These are phyloP conservation scores for Acrocephalus scirpaceus DNA, from an alignment of 2,797 vertebrate species.

Conservation along the genomic window DNA sequence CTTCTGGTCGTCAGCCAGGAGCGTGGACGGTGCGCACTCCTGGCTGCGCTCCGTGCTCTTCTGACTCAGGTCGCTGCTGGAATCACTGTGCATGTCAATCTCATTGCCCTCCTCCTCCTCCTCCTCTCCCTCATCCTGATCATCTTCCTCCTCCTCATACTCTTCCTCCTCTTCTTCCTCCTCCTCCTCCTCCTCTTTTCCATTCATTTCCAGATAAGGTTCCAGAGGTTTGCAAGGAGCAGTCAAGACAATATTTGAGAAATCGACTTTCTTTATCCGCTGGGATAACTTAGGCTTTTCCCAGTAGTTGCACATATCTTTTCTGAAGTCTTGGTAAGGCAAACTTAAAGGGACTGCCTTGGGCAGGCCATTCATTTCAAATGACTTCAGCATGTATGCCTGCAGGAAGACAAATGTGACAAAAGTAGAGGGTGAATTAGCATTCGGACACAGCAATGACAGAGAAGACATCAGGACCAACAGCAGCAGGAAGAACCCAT, in stretches of 20 bases:
- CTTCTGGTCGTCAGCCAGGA: constrained; percentile 91
- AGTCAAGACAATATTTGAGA: constrained; percentile 87
- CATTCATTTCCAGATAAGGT: constrained; percentile 81
- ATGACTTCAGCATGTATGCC: constrained; percentile 78
- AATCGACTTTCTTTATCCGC: constrained; percentile 86
- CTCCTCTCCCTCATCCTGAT: constrained; percentile 46
- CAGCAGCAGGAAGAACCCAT: not conserved
- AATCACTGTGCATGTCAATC: constrained; percentile 82
- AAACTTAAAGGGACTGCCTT: constrained; percentile 81
- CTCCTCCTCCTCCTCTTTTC: constrained; percentile 46
- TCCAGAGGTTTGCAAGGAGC: constrained; percentile 76
- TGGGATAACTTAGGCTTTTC: constrained; percentile 79
- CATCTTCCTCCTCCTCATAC: constrained; percentile 52
- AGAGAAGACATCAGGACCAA: not conserved
- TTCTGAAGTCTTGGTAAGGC: constrained; percentile 83
- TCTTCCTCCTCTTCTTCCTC: constrained; percentile 59
- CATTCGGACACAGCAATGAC: not conserved
- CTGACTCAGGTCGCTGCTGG: constrained; percentile 89
- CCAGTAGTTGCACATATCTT: constrained; percentile 83
- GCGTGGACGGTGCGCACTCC: constrained; percentile 87
- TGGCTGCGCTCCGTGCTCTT: constrained; percentile 92
- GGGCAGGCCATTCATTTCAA: constrained; percentile 80
- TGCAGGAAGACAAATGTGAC: constrained; percentile 68
- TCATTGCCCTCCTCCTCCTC: constrained; percentile 70
- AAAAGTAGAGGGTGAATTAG: not conserved